Evolutionary conservation across 2,113 vertebrate genomes (phyloP).

Genomic region (Gopherus evgoodei): DNA sequence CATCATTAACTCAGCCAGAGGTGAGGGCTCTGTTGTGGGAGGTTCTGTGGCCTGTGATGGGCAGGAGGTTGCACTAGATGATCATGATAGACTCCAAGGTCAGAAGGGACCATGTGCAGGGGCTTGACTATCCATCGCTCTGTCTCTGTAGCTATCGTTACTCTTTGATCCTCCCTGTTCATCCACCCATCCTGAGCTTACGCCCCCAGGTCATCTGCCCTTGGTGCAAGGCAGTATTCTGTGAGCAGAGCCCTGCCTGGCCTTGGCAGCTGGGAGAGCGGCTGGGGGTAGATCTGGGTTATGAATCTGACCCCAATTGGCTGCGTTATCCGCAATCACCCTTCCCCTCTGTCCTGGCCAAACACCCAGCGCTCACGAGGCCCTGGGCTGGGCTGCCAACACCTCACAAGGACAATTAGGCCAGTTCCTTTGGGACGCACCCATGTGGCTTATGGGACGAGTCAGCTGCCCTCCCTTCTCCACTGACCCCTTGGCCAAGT

Average conservation of each 20-base stretch:
- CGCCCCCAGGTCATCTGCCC: too few species aligned
- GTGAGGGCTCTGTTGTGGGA: too few species aligned
- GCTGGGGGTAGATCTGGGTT: not conserved
- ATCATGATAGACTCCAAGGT: too few species aligned
- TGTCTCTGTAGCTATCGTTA: too few species aligned
- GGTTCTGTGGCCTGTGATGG: too few species aligned
- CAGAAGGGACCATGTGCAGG: too few species aligned
- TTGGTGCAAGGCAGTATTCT: too few species aligned
- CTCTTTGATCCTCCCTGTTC: not conserved
- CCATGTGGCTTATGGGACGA: not conserved
- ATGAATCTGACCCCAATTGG: not conserved
- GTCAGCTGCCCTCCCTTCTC: not conserved
- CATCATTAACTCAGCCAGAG: too few species aligned
- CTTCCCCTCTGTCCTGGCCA: not conserved
- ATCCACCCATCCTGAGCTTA: too few species aligned
- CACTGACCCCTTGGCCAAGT: not conserved
- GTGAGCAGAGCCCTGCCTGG: too few species aligned
- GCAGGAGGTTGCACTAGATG: too few species aligned
- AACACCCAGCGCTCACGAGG: not conserved
- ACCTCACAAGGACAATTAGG: not conserved
- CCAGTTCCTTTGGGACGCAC: not conserved
- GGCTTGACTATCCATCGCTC: not conserved
- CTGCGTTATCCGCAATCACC: not conserved
- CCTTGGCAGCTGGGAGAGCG: not conserved
- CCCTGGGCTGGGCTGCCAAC: not conserved